Percentiles rank a stretch among this genome's conserved stretches.
Evolutionary conservation across 2,888 invertebrate species (phyloP).

Genomic region (Poecilus cupreus): DNA sequence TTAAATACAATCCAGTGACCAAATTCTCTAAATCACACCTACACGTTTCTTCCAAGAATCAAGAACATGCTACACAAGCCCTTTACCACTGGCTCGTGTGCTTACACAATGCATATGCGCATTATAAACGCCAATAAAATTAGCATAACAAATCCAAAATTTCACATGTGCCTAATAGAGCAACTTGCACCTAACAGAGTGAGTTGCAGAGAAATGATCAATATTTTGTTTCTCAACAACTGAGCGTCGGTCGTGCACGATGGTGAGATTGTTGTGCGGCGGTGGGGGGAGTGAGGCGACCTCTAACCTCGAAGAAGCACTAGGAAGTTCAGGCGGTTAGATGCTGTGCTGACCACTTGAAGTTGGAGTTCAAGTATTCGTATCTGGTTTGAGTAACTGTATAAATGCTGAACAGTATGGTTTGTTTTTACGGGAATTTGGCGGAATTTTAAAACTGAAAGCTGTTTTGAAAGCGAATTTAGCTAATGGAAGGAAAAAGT

Average conservation of each 20-base stretch:
- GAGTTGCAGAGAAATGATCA: too few relatives aligned
- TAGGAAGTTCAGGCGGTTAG: not conserved
- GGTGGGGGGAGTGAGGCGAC: not conserved
- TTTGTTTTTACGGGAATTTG: not conserved
- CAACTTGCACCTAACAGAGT: too few relatives aligned
- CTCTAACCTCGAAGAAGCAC: not conserved
- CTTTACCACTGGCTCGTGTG: not conserved
- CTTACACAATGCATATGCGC: conserved; percentile 1
- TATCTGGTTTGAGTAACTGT: not conserved
- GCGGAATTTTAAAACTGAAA: too few relatives aligned
- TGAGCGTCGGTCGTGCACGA: not conserved
- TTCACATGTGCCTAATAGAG: conserved; percentile 11
- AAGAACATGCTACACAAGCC: not conserved
- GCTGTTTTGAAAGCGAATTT: too few relatives aligned
- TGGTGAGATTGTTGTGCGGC: not conserved
- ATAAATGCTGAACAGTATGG: not conserved
- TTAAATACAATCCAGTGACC: conserved; percentile 27
- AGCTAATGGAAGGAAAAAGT: not conserved
- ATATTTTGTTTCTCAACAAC: too few relatives aligned
- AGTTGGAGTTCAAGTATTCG: not conserved
- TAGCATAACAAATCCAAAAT: conserved; percentile 26
- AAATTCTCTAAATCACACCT: conserved; percentile 29
- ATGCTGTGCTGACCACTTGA: not conserved
- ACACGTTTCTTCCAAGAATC: conserved; percentile 1
- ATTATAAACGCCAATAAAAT: not conserved